Percentiles rank a stretch among this genome's conserved stretches.
Evolutionary conservation across 2,113 vertebrate genomes (phyloP).

Genomic region (Brachyhypopomus occidentalis): DNA sequence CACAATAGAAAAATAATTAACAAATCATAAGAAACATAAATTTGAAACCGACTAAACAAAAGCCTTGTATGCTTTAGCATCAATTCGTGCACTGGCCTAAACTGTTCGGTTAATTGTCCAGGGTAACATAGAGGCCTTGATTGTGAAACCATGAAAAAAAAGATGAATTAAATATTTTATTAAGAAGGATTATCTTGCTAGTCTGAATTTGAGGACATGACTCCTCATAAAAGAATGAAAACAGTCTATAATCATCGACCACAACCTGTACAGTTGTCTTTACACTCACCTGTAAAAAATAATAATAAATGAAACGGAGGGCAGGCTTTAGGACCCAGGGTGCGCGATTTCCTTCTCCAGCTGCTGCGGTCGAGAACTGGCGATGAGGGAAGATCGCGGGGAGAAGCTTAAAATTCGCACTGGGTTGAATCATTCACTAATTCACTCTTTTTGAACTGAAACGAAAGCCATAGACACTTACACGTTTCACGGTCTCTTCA

Average conservation of each 20-base stretch:
- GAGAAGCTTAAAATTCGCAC: conserved; percentile 76
- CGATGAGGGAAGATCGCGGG: conserved; percentile 82
- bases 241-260: not conserved
- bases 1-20: too few relatives aligned
- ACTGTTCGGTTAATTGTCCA: not conserved
- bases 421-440: conserved; percentile 67
- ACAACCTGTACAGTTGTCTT: not conserved
- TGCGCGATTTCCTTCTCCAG: conserved; percentile 83
- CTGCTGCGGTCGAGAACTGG: conserved; percentile 82
- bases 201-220: not conserved
- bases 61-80: not conserved
- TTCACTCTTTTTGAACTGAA: conserved; percentile 59
- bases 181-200: not conserved
- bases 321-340: conserved; percentile 82
- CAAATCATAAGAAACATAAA: not conserved
- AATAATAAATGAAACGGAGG: not conserved
- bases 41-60: too few relatives aligned
- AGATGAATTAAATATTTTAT: not conserved
- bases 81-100: not conserved
- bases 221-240: conserved; percentile 49
- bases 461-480: conserved; percentile 54
- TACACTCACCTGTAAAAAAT: conserved; percentile 74
- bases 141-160: not conserved
- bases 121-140: not conserved
- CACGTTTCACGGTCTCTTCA: conserved; percentile 66